Base-by-base conservation (phyloP, 2,113 vertebrate genomes). In the Xyrauchen texanus region DNA sequence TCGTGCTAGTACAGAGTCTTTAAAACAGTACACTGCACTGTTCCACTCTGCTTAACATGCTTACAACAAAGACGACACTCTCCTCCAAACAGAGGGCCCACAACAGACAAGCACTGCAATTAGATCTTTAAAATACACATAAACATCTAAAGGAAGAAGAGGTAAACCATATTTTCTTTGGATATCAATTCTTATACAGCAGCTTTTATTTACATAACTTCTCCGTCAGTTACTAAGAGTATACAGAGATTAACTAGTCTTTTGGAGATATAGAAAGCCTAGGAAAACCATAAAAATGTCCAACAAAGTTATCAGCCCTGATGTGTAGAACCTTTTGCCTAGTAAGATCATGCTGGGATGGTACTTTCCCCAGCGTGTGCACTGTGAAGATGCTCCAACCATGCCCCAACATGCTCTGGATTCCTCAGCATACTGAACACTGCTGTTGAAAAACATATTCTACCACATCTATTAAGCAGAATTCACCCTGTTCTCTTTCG, bases 61-160 rank as follows among this genome's bases (percentile, higher is more conserved):
- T 52, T 66, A 65, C 66, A 72, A 77, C 58, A 82, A 53, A 68
- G 34, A 67, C 42, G 49, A 49, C 68, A 72, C 55, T 61, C 16
- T 53, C 13, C 21, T 55, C 47, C 44, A 55, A 44, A 64, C 60
- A 63, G 11, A 63, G 8, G 8, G 34, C 47, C 58, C 42, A 79
- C 49, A 70, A 34, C 67, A 79, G 45, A 34, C 49, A 42, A 71
- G 57, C 7, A 4, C 21, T 58, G 58, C 49, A 60, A 13, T 45
- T 46, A n/a, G 8, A 4, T 72, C 5, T 4, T 5, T 13, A 13
- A 58, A 11, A 15, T 8, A 34, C 15, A 61, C 12, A n/a, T n/a
- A 16, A 9, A 34, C 21, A 34, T 3, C 21, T 34, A 34, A 34
- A 34, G 21, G 21, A 1, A 34, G 21, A 34, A 34, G 21, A 34